Evolutionary conservation across 2,888 invertebrate species (phyloP).

Genomic region (Synergus japonicus): DNA sequence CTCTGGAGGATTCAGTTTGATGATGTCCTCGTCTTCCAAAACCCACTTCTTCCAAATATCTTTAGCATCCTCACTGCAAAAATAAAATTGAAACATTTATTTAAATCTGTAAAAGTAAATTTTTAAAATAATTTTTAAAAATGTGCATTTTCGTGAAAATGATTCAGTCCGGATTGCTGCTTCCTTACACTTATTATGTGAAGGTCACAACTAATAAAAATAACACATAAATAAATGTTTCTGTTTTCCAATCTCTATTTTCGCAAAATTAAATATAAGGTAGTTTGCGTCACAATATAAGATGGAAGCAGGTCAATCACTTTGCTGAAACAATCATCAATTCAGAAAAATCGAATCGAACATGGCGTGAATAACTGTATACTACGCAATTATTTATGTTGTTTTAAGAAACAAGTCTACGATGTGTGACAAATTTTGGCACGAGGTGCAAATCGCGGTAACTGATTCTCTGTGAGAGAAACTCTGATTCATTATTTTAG

Average conservation of each 20-base stretch:
- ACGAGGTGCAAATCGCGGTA: slow-evolving; percentile 40
- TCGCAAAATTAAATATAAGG: neutral
- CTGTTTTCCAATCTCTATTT: neutral
- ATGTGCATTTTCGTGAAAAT: neutral
- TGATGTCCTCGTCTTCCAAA: slow-evolving; percentile 64
- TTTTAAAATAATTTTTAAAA: neutral
- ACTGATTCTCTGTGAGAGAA: slow-evolving; percentile 51
- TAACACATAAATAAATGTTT: neutral
- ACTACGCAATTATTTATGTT: slow-evolving; percentile 46
- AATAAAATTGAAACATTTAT: slow-evolving; percentile 17
- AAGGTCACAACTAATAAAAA: neutral
- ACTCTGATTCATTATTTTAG: slow-evolving; percentile 58
- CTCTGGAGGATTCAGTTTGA: slow-evolving; percentile 57
- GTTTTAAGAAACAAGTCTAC: slow-evolving; percentile 52
- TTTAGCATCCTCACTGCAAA: slow-evolving; percentile 71
- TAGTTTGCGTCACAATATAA: neutral
- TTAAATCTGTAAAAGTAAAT: neutral
- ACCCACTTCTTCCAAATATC: slow-evolving; percentile 70
- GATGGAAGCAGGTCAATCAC: neutral
- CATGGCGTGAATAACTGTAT: neutral
- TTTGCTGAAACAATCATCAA: neutral
- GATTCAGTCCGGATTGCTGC: neutral
- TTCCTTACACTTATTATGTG: neutral
- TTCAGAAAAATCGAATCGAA: neutral
- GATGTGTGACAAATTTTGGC: slow-evolving; percentile 54